phyloP scores from a whole-genome alignment of 37 sponge, comb jelly and placozoan species.

The Corticium candelabrum region DNA sequence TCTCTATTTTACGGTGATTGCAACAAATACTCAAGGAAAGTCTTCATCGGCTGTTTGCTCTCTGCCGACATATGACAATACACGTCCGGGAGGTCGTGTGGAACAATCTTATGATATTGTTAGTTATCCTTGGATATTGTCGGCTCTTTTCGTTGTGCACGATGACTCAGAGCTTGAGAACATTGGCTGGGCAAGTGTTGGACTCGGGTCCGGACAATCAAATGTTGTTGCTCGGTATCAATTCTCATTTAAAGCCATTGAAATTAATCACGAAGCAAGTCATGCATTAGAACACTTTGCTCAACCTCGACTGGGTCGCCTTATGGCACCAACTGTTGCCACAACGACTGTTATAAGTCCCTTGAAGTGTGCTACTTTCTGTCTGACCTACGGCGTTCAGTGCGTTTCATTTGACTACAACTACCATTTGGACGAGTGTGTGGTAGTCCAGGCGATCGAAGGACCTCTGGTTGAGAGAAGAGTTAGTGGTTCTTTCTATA shows the following conservation, averaged over 20 bases:
- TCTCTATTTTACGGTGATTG: background rate
- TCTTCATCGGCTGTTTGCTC: background rate
- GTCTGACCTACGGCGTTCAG: background rate
- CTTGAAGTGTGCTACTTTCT: background rate
- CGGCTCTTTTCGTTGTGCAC: background rate
- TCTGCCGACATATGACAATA: background rate
- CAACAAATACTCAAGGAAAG: background rate
- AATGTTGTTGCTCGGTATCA: background rate
- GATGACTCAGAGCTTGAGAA: background rate
- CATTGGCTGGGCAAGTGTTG: background rate
- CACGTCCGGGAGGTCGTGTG: background rate
- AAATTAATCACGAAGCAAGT: background rate
- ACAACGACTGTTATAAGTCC: background rate
- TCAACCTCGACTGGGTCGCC: background rate
- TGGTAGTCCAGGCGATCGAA: background rate
- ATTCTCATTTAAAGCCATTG: background rate
- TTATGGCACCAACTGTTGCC: background rate
- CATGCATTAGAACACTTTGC: background rate
- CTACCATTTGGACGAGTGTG: background rate
- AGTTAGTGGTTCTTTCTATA: background rate
- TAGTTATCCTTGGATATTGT: background rate
- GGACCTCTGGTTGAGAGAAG: background rate
- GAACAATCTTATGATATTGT: background rate
- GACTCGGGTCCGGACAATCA: background rate
- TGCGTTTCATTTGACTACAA: background rate